phyloP scores from a whole-genome alignment of 2,888 invertebrate species.

The Hirudinaria manillensis region DNA sequence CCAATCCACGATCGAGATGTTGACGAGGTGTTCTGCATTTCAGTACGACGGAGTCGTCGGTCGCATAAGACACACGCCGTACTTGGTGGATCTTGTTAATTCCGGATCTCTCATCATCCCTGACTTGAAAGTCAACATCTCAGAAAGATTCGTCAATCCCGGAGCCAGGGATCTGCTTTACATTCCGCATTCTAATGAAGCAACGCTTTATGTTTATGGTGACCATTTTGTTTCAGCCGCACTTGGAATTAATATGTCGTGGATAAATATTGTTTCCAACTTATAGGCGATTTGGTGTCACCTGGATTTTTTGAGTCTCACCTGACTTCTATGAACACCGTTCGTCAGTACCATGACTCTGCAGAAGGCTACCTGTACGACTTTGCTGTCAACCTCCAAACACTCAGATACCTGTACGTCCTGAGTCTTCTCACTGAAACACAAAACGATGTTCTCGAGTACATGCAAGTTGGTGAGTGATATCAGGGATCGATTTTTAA shows the following conservation, averaged over 20 bases:
- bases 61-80: slow-evolving; percentile 76
- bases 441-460: slow-evolving; percentile 70
- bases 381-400: slow-evolving; percentile 88
- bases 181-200: slow-evolving; percentile 84
- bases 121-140: slow-evolving; percentile 89
- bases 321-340: slow-evolving; percentile 51
- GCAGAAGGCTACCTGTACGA: slow-evolving; percentile 94
- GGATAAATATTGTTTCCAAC: no score
- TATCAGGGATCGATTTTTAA: no score
- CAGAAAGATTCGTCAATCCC: slow-evolving; percentile 83
- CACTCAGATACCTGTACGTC: slow-evolving; percentile 73
- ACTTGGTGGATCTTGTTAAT: slow-evolving; percentile 83
- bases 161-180: slow-evolving; percentile 85
- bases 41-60: slow-evolving; percentile 77
- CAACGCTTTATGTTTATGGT: slow-evolving; percentile 35
- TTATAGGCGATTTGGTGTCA: slow-evolving; percentile 59
- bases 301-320: slow-evolving; percentile 57
- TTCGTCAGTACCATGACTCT: slow-evolving; percentile 56
- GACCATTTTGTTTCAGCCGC: background rate
- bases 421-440: slow-evolving; percentile 80
- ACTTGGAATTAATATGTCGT: no score
- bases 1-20: background rate
- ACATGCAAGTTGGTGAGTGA: slow-evolving; percentile 66
- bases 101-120: slow-evolving; percentile 72
- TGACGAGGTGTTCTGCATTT: slow-evolving; percentile 8